A percentile compares a stretch with the other conserved stretches of the same genome.
These are phyloP conservation scores for Orycteropus afer DNA, from an alignment of 2,113 vertebrate species.

Conservation along the genomic window DNA sequence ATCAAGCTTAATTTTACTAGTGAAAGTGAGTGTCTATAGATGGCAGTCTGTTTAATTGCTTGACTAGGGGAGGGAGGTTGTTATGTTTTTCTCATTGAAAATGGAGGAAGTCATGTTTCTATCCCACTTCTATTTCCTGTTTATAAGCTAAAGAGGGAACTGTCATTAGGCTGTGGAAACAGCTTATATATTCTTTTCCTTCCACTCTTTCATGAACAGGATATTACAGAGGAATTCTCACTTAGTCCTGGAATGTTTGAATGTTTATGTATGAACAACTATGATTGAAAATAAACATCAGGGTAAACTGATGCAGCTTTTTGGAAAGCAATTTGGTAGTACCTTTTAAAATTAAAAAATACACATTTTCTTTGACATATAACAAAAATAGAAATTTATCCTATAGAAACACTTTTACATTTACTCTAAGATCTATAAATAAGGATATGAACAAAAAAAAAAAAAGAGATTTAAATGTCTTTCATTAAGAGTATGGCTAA, in stretches of 20 bases:
- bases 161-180: conserved; percentile 76
- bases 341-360: background rate
- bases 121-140: conserved; percentile 85
- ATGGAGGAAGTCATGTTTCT: conserved; percentile 83
- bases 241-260: background rate
- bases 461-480: background rate
- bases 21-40: background rate
- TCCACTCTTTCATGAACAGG: conserved; percentile 70
- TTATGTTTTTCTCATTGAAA: conserved; percentile 77
- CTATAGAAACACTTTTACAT: background rate
- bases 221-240: conserved; percentile 66
- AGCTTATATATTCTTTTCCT: conserved; percentile 79
- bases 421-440: background rate
- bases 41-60: conserved; percentile 34
- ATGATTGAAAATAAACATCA: background rate
- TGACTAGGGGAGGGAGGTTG: background rate
- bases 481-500: background rate
- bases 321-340: background rate
- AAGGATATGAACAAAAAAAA: background rate
- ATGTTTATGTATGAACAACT: conserved; percentile 22
- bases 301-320: background rate
- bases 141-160: conserved; percentile 71
- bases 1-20: background rate
- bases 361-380: background rate
- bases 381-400: background rate